Conservation (phyloP, 2,113 vertebrate species). For the Psettodes erumei region DNA sequence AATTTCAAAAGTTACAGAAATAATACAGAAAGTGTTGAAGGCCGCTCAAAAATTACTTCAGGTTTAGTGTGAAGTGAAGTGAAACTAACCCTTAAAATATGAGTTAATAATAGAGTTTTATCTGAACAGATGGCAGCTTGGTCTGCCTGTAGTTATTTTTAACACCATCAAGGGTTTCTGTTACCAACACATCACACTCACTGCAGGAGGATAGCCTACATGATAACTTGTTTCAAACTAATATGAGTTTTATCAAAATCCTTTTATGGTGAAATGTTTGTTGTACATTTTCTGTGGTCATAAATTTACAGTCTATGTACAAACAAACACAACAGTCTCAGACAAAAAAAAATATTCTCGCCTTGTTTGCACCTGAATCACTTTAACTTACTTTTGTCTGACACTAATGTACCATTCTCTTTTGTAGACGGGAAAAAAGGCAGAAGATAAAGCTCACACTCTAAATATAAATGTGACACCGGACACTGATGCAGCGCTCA, state of each 20-base stretch:
- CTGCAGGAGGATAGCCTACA: neutral
- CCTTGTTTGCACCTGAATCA: neutral
- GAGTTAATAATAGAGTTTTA: conserved; percentile 9
- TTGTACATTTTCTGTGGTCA: neutral
- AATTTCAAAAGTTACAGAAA: neutral
- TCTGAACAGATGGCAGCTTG: conserved; percentile 30
- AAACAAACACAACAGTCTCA: neutral
- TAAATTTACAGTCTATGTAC: neutral
- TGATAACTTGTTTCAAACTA: conserved; percentile 13
- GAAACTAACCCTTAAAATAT: neutral
- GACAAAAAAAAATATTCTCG: neutral
- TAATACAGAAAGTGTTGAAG: neutral
- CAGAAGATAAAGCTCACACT: conserved; percentile 36
- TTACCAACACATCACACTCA: conserved; percentile 37
- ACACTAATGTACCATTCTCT: neutral
- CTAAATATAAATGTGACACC: conserved; percentile 62
- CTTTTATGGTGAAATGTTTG: neutral
- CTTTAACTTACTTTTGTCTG: neutral
- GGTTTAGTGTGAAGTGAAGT: neutral
- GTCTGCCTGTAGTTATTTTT: conserved; percentile 57
- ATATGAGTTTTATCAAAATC: neutral
- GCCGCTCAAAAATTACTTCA: neutral
- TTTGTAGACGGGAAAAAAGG: conserved; percentile 47
- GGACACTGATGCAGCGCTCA: conserved; percentile 29
- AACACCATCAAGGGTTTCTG: conserved; percentile 50